A percentile compares a stretch with the other conserved stretches of the same genome.
phyloP scores from a whole-genome alignment of 2,888 invertebrate species.

The Morpho achilles region DNA sequence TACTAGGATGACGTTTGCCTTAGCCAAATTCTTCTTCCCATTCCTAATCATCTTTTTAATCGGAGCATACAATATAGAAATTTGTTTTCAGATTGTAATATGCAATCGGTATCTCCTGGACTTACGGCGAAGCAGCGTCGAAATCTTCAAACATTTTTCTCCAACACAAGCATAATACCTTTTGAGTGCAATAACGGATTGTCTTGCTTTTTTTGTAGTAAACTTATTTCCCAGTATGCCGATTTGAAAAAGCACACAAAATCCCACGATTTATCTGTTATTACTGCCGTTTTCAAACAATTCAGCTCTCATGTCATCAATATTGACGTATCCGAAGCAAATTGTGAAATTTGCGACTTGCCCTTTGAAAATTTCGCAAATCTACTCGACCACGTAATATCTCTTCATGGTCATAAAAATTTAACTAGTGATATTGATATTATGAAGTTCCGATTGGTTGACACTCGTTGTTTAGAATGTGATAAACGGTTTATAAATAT shows the following conservation, averaged over 20 bases:
- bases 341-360: constrained; percentile 33
- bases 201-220: constrained; percentile 35
- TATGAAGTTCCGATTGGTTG: constrained; percentile 22
- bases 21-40: too few species aligned
- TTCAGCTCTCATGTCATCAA: constrained; percentile 25
- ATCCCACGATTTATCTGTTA: constrained; percentile 28
- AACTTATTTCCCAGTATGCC: constrained; percentile 24
- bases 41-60: constrained; percentile 6
- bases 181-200: constrained; percentile 35
- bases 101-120: constrained; percentile 29
- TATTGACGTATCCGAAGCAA: constrained; percentile 33
- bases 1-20: too few species aligned
- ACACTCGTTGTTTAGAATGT: constrained; percentile 32
- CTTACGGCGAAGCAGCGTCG: constrained; percentile 32
- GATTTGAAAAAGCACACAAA: constrained; percentile 36
- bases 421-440: constrained; percentile 3
- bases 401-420: constrained; percentile 22
- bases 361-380: constrained; percentile 25
- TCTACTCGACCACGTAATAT: constrained; percentile 29
- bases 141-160: constrained; percentile 35
- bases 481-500: constrained; percentile 16
- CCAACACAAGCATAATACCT: constrained; percentile 36
- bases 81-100: constrained; percentile 42
- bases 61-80: constrained; percentile 28
- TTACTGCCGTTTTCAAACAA: constrained; percentile 16